Evolutionary conservation across 2,888 invertebrate species (phyloP), one percentile per base, ranked within the genome.

Genomic region (Drosophila gaucha): DNA sequence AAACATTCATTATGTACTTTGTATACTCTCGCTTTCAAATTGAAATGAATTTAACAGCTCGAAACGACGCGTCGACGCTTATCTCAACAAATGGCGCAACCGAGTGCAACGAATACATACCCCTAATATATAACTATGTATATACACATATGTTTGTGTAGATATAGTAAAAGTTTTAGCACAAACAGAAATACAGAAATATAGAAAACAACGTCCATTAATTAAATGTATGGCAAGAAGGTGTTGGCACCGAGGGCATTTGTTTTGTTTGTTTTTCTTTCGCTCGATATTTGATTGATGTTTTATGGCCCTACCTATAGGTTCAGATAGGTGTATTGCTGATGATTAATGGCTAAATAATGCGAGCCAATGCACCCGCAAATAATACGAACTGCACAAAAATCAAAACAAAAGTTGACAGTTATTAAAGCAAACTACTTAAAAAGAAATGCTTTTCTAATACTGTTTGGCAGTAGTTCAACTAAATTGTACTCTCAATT

Each of bases 31-130:
- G 69, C 65, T 73, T 73, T 73, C 60, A 41, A 74, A 60, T 68
- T 57, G 64, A 60, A 73, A 59, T 57, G 52, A 63, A 72, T 67
- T 67, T 35, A 72, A 58, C 49, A 67, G 43, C 52, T 66, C 54
- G 41, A 31, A 63, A 59, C 49, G 55, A 39, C 54, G 38, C 49
- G 55, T 44, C 54, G 38, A 31, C 31, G 58, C 69, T 74, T 74
- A 74, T 74, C 74, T 62, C 57, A 54, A 36, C 60, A 38, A 73
- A 68, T 68, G 59, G 63, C 74, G 44, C 74, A 57, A 54, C 38
- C 38, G 74, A 74, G 74, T 74, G 74, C 74, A 74, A 74, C 57
- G 74, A 69, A 74, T 74, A 74, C 68, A 73, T 73, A 26, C 16
- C 9, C 22, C 28, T 38, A 51, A 30, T 31, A 31, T 39, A 52